Percentiles rank a stretch among this genome's conserved stretches.
Conservation (phyloP, 2,888 invertebrate genomes). For the Drosophila merina region DNA sequence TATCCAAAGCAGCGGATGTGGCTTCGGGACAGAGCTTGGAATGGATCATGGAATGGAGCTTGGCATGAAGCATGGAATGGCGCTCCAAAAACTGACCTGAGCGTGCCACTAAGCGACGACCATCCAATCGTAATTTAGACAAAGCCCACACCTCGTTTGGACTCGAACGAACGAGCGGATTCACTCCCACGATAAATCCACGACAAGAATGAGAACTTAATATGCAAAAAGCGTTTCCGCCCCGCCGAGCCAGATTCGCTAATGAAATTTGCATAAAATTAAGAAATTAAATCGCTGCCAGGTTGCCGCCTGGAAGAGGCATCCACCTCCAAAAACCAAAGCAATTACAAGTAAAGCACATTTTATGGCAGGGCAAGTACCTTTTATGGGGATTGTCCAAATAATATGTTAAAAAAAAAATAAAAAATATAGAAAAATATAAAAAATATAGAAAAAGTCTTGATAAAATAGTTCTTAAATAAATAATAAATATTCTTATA, state of each 20-base stretch:
- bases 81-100: slow-evolving; percentile 6
- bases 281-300: slow-evolving; percentile 32
- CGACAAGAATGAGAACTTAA: slow-evolving; percentile 53
- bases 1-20: slow-evolving; percentile 51
- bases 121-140: slow-evolving; percentile 1
- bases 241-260: slow-evolving; percentile 40
- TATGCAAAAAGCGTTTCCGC: slow-evolving; percentile 67
- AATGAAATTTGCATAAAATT: slow-evolving; percentile 67
- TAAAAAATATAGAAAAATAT: no score
- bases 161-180: background rate
- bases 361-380: slow-evolving; percentile 4
- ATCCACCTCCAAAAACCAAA: slow-evolving; percentile 14
- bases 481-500: no score
- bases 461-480: no score
- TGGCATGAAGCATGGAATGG: no score
- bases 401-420: no score
- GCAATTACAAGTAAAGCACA: slow-evolving; percentile 27
- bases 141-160: background rate
- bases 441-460: no score
- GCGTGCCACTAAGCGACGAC: slow-evolving; percentile 6
- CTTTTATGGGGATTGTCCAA: slow-evolving; percentile 10
- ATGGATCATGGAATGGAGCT: background rate
- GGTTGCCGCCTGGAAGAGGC: slow-evolving; percentile 7
- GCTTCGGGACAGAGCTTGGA: slow-evolving; percentile 14
- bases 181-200: slow-evolving; percentile 65